Evolutionary conservation across 2,888 invertebrate species (phyloP), one percentile per base, ranked within the genome.

Genomic region (Drosophila dives): DNA sequence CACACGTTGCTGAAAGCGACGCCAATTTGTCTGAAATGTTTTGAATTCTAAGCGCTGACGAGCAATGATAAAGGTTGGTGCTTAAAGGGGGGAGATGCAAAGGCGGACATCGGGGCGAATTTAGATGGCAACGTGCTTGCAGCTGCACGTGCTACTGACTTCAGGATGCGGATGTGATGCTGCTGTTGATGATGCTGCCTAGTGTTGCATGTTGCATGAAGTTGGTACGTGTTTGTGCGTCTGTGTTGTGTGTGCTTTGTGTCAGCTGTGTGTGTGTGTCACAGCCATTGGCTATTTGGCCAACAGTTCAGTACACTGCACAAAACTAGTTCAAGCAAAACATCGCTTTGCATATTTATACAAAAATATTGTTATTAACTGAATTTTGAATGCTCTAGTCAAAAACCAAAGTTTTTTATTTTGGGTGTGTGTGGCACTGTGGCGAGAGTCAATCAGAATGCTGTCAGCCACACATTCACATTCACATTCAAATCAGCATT

Each of bases 1-100:
- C 87, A 84, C 86, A 86, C 89, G 80, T 89, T 84, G 80, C 82
- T 83, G 77, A 85, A 82, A 83, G 88, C 90, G 89, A 80, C 86
- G 88, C 83, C 87, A 87, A 87, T 87, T 87, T 87, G 87, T 87
- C 89, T 87, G 86, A 85, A 85, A 85, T 86, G 85, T 85, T 85
- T 85, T 86, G 85, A 85, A 85, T 85, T 83, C 89, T 79, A 88
- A 83, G 72, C 81, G 80, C 64, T 67, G 76, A 77, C 62, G 75
- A 64, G 65, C 49, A 66, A 36, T 62, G 36, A n/a, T 12, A n/a
- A 49, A 38, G 50, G 12, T 15, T 23, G 23, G 2, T 8, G 45
- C 45, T 15, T 15, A 15, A 45, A 4, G 45, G 23, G 20, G 15
- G 20, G 7, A 3, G 7, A 3, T 33, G 32, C 48, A 10, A n/a